phyloP scores from a whole-genome alignment of 1,140 invertebrate species.

The Drosophila ambigua region DNA sequence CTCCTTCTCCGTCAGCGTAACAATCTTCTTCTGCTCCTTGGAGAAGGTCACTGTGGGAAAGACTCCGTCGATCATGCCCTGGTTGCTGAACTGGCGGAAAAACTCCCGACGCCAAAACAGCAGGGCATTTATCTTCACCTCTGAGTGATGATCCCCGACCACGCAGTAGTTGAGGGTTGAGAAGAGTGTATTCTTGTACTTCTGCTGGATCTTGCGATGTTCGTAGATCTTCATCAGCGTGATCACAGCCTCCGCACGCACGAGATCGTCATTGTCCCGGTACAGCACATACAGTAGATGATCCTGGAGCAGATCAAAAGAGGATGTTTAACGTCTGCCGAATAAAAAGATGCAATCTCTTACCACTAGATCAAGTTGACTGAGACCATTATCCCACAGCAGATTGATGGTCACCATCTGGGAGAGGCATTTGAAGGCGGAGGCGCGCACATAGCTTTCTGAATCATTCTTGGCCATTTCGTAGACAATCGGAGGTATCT shows the following conservation, averaged over 20 bases:
- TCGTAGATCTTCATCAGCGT: constrained; percentile 88
- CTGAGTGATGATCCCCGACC: constrained; percentile 90
- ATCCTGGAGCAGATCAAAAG: constrained; percentile 85
- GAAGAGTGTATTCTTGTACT: constrained; percentile 84
- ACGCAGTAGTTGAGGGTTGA: constrained; percentile 87
- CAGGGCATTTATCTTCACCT: constrained; percentile 89
- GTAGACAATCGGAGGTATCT: constrained; percentile 87
- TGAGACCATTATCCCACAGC: constrained; percentile 88
- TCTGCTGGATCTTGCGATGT: constrained; percentile 86
- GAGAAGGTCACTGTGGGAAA: constrained; percentile 92
- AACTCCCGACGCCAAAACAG: constrained; percentile 90
- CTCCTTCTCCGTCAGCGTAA: constrained; percentile 88
- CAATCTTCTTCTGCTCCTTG: constrained; percentile 90
- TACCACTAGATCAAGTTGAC: constrained; percentile 87
- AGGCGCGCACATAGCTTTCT: constrained; percentile 90
- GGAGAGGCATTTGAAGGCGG: constrained; percentile 88
- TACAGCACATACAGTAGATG: constrained; percentile 86
- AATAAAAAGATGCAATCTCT: constrained; percentile 40
- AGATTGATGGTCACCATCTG: constrained; percentile 87
- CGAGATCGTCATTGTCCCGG: constrained; percentile 90
- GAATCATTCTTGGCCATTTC: constrained; percentile 87
- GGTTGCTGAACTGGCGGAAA: constrained; percentile 87
- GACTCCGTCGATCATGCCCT: constrained; percentile 91
- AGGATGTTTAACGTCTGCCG: neutral
- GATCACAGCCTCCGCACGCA: constrained; percentile 88